A percentile compares a stretch with the other conserved stretches of the same genome.
Evolutionary conservation across 2,797 vertebrate species (phyloP).

Genomic region (Taenioides sp.): DNA sequence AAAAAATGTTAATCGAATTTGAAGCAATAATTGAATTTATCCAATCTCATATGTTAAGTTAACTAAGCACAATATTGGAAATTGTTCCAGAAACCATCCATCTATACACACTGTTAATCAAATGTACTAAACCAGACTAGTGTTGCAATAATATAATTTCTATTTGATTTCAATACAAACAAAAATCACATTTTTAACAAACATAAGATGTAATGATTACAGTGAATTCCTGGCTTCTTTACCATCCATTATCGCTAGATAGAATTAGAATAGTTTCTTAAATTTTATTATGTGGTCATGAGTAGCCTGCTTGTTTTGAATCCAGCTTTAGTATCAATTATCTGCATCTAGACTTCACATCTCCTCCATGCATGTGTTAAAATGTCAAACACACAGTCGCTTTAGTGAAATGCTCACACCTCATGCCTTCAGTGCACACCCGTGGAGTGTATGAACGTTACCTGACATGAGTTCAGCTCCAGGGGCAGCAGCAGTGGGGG

Average conservation of each 20-base stretch:
- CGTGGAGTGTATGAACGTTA: constrained; percentile 63
- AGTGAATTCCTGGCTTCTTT: too few relatives aligned
- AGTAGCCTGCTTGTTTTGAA: too few relatives aligned
- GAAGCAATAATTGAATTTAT: background rate
- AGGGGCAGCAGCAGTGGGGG: constrained; percentile 79
- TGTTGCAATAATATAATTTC: background rate
- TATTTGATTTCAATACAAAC: background rate
- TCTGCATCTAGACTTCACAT: background rate
- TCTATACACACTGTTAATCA: background rate
- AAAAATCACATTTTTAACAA: background rate
- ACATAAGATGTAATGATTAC: background rate
- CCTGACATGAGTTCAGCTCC: constrained; percentile 94
- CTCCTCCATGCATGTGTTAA: constrained; percentile 15
- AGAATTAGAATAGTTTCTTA: background rate
- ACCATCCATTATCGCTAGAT: background rate
- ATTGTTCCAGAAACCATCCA: background rate
- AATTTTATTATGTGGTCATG: background rate
- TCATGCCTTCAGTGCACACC: constrained; percentile 22
- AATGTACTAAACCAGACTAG: background rate
- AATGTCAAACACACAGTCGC: background rate
- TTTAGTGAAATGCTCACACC: constrained; percentile 4
- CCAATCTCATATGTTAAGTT: background rate
- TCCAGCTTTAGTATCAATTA: too few relatives aligned
- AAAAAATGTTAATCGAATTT: background rate
- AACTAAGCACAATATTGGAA: background rate